Evolutionary conservation across 2,888 invertebrate genomes (phyloP), one percentile per base, ranked within the genome.

Genomic region (Drosophila affinis): DNA sequence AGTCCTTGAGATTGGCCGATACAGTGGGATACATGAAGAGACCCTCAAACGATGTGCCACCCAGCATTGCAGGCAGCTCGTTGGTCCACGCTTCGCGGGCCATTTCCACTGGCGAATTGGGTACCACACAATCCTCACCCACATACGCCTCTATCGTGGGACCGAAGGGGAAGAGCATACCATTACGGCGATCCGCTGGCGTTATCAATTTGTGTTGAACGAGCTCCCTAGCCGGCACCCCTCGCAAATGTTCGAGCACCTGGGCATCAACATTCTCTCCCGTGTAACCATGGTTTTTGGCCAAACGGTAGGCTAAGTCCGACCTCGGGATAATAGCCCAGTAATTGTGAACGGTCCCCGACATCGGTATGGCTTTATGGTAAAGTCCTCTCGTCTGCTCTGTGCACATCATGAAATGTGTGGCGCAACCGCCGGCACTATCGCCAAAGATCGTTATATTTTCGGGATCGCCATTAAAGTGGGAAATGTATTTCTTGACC

Each of bases 401-500:
- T 0, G 93, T 93, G 21, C 93, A 85, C 79, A 92, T 90, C 77
- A 93, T 88, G 46, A 91, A 92, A 78, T 93, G 93, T 0, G 92
- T 91, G 3, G 93, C 91, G 24, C 91, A 92, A 12, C 91, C 93
- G 10, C 93, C 93, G 3, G 93, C 93, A 74, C 93, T 93, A 68
- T 93, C 92, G 0, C 93, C 93, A 75, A 93, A 93, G 7, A 93
- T 80, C 0, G 93, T 93, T 17, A 92, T 93, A 72, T 93, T 93
- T 10, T 92, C 82, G 0, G 90, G 87, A 83, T 94, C 93, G 1
- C 94, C 94, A 60, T 93, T 92, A 60, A 94, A 94, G 52, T 90
- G 73, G 2, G 77, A 54, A 45, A 93, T 93, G 62, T 93, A 93
- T 39, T 91, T 81, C 62, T 93, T 92, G 0, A 93, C 90, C 93